These are phyloP conservation scores for Amblyopsis rosae DNA, from an alignment of 2,113 vertebrate genomes.

Conservation along the genomic window DNA sequence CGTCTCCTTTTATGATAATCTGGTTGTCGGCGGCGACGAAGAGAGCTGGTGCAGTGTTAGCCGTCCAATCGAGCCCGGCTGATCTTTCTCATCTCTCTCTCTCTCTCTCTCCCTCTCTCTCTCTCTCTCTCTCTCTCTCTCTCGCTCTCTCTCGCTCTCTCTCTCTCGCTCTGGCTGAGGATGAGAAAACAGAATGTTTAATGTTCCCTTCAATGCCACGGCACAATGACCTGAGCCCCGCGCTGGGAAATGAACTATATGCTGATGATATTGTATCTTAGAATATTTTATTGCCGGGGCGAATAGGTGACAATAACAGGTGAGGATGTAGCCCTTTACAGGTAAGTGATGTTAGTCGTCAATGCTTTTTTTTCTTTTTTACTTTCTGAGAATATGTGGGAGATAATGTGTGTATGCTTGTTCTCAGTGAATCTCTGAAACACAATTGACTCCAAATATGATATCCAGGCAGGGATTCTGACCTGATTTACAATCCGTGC, in stretches of 20 bases:
- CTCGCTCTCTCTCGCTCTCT: slow-evolving; percentile 22
- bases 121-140: slow-evolving; percentile 34
- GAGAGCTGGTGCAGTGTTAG: slow-evolving; percentile 37
- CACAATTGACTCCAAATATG: neutral
- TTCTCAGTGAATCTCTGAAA: neutral
- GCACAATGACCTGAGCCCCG: slow-evolving; percentile 51
- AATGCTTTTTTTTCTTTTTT: too few species aligned
- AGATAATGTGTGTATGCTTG: too few species aligned
- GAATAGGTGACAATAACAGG: slow-evolving; percentile 44
- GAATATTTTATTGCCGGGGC: slow-evolving; percentile 57
- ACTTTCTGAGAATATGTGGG: too few species aligned
- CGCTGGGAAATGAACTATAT: slow-evolving; percentile 41
- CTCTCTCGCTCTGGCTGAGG: slow-evolving; percentile 20
- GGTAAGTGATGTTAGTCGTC: slow-evolving; percentile 18
- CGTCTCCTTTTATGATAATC: slow-evolving; percentile 75
- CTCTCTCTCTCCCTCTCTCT: slow-evolving; percentile 11
- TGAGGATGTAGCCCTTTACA: slow-evolving; percentile 21
- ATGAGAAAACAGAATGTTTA: slow-evolving; percentile 61
- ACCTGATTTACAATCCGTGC: neutral
- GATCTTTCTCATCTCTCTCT: slow-evolving; percentile 42
- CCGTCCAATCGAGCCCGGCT: slow-evolving; percentile 50
- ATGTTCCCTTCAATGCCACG: slow-evolving; percentile 64
- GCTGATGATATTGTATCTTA: slow-evolving; percentile 51
- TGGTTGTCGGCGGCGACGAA: slow-evolving; percentile 43
- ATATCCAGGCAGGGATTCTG: neutral